Evolutionary conservation across 2,113 vertebrate species (phyloP).

Genomic region (Sprattus sprattus): DNA sequence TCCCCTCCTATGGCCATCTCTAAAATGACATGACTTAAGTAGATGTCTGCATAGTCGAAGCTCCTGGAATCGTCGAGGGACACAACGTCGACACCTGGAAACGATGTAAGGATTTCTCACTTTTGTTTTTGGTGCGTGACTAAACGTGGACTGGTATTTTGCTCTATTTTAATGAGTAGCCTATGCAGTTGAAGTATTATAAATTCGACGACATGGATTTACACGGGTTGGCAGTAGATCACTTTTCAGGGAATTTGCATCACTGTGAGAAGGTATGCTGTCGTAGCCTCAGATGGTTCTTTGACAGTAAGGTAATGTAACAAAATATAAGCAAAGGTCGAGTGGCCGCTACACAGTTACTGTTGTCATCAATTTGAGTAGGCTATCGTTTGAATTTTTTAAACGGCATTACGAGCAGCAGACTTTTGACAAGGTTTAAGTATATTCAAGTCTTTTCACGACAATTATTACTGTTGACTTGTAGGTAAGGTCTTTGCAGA

Average conservation of each 20-base stretch:
- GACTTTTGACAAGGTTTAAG: background rate
- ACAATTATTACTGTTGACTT: background rate
- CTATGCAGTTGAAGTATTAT: background rate
- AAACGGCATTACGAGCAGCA: background rate
- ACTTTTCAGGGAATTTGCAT: background rate
- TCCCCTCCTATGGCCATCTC: background rate
- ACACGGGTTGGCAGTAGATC: background rate
- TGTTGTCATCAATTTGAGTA: background rate
- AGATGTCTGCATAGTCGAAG: background rate
- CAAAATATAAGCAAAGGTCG: background rate
- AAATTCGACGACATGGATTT: background rate
- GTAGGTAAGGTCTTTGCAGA: background rate
- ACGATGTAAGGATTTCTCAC: conserved; percentile 27
- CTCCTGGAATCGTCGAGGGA: background rate
- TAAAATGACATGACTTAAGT: conserved; percentile 4
- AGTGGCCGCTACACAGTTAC: background rate
- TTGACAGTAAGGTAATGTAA: background rate
- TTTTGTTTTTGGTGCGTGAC: background rate
- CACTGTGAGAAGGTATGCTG: background rate
- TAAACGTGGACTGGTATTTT: background rate
- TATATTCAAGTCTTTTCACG: background rate
- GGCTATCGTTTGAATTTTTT: too few species aligned
- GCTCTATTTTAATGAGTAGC: background rate
- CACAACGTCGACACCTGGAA: background rate
- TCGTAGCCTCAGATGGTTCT: background rate